Conservation (phyloP, 2,113 vertebrate genomes). For the Eidolon helvum region DNA sequence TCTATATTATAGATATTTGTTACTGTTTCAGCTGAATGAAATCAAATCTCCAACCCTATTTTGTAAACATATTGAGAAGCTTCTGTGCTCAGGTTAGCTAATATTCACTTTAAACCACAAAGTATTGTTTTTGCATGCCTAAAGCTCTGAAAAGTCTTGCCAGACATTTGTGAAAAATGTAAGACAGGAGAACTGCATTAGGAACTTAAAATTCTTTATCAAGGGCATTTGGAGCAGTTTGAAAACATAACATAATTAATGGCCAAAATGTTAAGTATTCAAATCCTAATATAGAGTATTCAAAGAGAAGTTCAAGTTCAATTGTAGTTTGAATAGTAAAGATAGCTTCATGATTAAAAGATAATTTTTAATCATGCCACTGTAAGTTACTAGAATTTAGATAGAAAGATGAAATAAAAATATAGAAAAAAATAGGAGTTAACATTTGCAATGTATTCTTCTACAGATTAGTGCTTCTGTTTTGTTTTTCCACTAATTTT, state of each 20-base stretch:
- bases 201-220: background rate
- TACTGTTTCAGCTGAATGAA: slow-evolving; percentile 45
- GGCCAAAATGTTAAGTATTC: background rate
- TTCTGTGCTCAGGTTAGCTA: background rate
- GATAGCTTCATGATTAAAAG: background rate
- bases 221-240: background rate
- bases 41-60: slow-evolving; percentile 51
- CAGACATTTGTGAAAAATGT: background rate
- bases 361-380: background rate
- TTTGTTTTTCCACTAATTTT: background rate
- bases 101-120: background rate
- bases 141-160: background rate
- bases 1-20: background rate
- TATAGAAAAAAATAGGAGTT: background rate
- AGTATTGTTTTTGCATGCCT: background rate
- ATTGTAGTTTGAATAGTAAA: background rate
- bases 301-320: background rate
- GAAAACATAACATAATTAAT: slow-evolving; percentile 13
- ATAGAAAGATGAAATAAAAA: background rate
- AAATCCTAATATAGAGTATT: background rate
- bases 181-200: background rate
- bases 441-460: background rate
- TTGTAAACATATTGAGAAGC: background rate
- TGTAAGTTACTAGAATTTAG: background rate
- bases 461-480: background rate